Conservation (phyloP, 2,797 vertebrate species). For the Falco biarmicus region DNA sequence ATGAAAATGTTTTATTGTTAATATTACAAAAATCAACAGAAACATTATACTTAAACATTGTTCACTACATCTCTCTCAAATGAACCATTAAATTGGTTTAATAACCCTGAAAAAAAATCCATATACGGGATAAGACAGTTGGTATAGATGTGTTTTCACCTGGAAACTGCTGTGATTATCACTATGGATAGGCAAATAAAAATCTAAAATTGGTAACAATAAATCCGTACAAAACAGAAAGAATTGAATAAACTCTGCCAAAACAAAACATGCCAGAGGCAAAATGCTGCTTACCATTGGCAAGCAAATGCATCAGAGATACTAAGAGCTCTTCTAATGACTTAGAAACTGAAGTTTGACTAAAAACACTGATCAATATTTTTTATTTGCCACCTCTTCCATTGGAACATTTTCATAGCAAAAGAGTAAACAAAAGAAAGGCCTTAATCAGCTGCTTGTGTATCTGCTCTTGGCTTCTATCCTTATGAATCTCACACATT, state of each 20-base stretch:
- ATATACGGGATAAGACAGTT: background rate
- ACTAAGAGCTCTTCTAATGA: background rate
- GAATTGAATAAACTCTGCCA: background rate
- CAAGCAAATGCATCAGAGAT: background rate
- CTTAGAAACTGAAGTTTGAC: background rate
- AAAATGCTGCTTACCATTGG: background rate
- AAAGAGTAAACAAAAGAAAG: background rate
- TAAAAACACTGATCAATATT: background rate
- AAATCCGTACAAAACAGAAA: background rate
- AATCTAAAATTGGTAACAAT: background rate
- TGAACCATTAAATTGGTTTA: background rate
- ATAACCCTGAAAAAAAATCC: background rate
- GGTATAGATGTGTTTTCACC: background rate
- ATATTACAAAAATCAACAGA: background rate
- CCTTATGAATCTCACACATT: background rate
- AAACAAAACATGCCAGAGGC: background rate
- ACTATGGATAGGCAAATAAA: background rate
- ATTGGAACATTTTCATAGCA: background rate
- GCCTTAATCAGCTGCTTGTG: background rate
- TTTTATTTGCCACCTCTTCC: slow-evolving; percentile 14
- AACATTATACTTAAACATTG: background rate
- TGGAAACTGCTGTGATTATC: slow-evolving; percentile 22
- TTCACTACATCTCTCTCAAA: background rate
- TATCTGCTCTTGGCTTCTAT: background rate
- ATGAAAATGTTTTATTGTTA: background rate